Base-by-base conservation (phyloP, 2,113 vertebrate genomes). In the Polypterus senegalus region DNA sequence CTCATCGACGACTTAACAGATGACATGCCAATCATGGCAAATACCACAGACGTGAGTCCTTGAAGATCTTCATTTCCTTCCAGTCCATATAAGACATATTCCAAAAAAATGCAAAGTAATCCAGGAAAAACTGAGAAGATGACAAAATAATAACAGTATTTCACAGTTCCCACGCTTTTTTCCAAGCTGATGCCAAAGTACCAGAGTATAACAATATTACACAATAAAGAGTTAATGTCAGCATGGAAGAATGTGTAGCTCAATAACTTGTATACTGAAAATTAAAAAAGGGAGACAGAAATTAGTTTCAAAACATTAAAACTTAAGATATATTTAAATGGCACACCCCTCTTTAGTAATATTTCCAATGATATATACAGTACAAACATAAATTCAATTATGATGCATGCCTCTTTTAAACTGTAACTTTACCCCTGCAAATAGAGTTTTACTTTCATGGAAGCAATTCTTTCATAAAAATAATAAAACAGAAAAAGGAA, bases 241-340 rank as follows among this genome's bases (percentile, higher is more conserved):
- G 85, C 76, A 0, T 89, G 87, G 75, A 84, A 65, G 47, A 90
- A 89, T 77, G 85, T 73, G 73, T 89, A 86, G 60, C 82, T 88
- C 61, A 92, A 8, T 54, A 92, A 66, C 75, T 81, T 89, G 83
- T 89, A 81, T 62, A 89, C 90, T 91, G 62, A n/a, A 46, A 52
- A 2, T 27, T 46, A 10, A 49, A 27, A 49, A 57, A 57, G 9
- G 56, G 11, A 11, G 47, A 1, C 9, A 10, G 53, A 46, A 2
- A 27, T 27, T 27, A 27, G 9, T 6, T 51, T 51, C 49, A 6
- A 6, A 51, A 9, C 6, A 51, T 27, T 27, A 27, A 27, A 27
- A 27, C 2, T 27, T 27, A 27, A 27, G 27, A 27, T 27, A 27
- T 27, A 27, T 27, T 27, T 27, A 27, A 27, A 27, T 27, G 27